Percentiles rank a stretch among this genome's conserved stretches.
phyloP scores from a whole-genome alignment of 2,888 invertebrate species.

The Epinotia nisella region DNA sequence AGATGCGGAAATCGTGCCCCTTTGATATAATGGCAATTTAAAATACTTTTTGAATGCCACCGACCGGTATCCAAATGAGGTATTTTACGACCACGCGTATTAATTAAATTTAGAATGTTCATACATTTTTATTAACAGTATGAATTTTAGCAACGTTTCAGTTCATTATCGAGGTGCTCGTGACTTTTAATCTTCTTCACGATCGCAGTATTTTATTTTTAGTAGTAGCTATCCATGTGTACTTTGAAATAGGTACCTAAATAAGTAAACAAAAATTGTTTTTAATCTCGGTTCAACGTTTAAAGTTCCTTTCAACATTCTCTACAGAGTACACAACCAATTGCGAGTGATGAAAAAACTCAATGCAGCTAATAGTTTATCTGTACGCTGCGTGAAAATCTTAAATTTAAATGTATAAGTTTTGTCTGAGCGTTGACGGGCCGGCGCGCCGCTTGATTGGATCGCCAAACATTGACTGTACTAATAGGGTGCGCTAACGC shows the following conservation, averaged over 20 bases:
- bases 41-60: slow-evolving; percentile 54
- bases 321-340: background rate
- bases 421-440: slow-evolving; percentile 59
- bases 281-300: background rate
- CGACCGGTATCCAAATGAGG: slow-evolving; percentile 41
- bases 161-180: background rate
- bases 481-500: slow-evolving; percentile 78
- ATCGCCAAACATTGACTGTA: slow-evolving; percentile 78
- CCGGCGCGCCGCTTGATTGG: slow-evolving; percentile 63
- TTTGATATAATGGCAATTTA: slow-evolving; percentile 63
- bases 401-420: slow-evolving; percentile 45
- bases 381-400: slow-evolving; percentile 30
- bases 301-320: background rate
- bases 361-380: slow-evolving; percentile 22
- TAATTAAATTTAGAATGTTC: slow-evolving; percentile 39
- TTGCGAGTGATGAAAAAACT: background rate
- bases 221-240: too few species aligned
- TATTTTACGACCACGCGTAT: slow-evolving; percentile 38
- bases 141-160: slow-evolving; percentile 10
- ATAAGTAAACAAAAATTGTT: background rate
- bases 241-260: background rate
- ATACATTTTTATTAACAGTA: slow-evolving; percentile 38
- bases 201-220: background rate
- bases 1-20: slow-evolving; percentile 75
- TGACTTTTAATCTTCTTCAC: background rate